Conservation (phyloP, 2,888 invertebrate genomes). For the Microplitis deprimator region DNA sequence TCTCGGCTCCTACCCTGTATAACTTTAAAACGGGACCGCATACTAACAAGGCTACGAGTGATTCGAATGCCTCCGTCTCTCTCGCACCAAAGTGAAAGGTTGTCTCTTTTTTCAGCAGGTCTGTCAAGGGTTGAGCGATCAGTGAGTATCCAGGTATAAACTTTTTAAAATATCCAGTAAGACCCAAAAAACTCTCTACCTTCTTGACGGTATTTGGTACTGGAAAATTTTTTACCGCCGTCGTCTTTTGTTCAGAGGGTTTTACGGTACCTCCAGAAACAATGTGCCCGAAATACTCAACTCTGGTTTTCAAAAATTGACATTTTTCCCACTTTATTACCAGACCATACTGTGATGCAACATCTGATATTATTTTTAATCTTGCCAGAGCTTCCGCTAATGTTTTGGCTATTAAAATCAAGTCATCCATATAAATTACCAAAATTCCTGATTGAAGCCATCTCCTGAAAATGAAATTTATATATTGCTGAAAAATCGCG, state of each 20-base stretch:
- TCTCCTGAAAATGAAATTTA: slow-evolving; percentile 45
- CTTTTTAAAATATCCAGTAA: slow-evolving; percentile 49
- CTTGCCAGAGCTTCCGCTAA: slow-evolving; percentile 36
- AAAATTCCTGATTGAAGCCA: slow-evolving; percentile 40
- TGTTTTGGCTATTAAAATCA: slow-evolving; percentile 43
- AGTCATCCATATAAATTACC: slow-evolving; percentile 46
- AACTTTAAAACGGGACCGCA: slow-evolving; percentile 43
- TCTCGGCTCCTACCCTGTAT: slow-evolving; percentile 40
- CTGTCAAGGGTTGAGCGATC: slow-evolving; percentile 44
- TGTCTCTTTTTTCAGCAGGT: slow-evolving; percentile 37
- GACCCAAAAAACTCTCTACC: slow-evolving; percentile 47
- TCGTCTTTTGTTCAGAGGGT: slow-evolving; percentile 48
- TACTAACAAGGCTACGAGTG: slow-evolving; percentile 38
- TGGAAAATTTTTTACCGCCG: slow-evolving; percentile 40
- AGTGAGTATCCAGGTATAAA: slow-evolving; percentile 45
- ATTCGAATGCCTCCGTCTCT: slow-evolving; percentile 45
- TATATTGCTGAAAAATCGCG: slow-evolving; percentile 47
- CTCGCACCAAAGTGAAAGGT: slow-evolving; percentile 40
- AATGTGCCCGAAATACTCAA: slow-evolving; percentile 50
- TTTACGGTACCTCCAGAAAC: slow-evolving; percentile 34
- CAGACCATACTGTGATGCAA: slow-evolving; percentile 44
- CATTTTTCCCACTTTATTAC: slow-evolving; percentile 52
- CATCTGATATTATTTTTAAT: slow-evolving; percentile 42
- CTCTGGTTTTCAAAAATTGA: slow-evolving; percentile 41
- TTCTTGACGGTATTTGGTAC: slow-evolving; percentile 38